Percentiles rank a stretch among this genome's conserved stretches.
phyloP scores from a whole-genome alignment of 2,797 vertebrate genomes.

The Peromyscus attwateri region DNA sequence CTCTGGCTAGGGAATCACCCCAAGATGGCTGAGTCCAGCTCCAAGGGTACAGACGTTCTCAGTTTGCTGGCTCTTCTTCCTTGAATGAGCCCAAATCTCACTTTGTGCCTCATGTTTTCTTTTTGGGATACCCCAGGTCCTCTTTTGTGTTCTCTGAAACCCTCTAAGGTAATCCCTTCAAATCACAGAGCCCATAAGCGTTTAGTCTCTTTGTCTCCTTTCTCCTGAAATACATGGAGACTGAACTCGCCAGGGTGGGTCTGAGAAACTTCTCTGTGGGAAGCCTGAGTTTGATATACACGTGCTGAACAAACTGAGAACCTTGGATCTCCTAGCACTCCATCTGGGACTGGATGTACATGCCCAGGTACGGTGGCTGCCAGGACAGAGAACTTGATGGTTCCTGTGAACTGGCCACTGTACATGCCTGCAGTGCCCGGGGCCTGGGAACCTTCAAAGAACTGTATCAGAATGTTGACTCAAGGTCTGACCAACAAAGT shows the following conservation, averaged over 20 bases:
- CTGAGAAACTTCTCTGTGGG: not conserved
- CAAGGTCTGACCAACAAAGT: not conserved
- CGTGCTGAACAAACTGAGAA: not conserved
- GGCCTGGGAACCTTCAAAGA: not conserved
- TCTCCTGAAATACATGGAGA: not conserved
- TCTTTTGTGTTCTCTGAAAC: not conserved
- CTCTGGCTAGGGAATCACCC: not conserved
- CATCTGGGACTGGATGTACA: not conserved
- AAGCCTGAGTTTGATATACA: not conserved
- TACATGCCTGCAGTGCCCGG: not conserved
- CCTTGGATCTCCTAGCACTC: not conserved
- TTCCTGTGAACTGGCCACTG: not conserved
- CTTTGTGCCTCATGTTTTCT: not conserved
- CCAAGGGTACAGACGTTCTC: not conserved
- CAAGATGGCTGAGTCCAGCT: not conserved
- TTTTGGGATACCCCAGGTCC: not conserved
- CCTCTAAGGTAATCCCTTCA: not conserved
- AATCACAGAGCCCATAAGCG: rapidly evolving
- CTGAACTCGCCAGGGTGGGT: not conserved
- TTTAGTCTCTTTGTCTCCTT: too few species aligned
- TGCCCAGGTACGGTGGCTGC: not conserved
- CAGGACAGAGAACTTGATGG: not conserved
- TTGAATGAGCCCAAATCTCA: not conserved
- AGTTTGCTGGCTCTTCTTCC: not conserved
- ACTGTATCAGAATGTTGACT: constrained; percentile 13